Conservation (phyloP, 1,140 invertebrate genomes). For the Drosophila ogumai region DNA sequence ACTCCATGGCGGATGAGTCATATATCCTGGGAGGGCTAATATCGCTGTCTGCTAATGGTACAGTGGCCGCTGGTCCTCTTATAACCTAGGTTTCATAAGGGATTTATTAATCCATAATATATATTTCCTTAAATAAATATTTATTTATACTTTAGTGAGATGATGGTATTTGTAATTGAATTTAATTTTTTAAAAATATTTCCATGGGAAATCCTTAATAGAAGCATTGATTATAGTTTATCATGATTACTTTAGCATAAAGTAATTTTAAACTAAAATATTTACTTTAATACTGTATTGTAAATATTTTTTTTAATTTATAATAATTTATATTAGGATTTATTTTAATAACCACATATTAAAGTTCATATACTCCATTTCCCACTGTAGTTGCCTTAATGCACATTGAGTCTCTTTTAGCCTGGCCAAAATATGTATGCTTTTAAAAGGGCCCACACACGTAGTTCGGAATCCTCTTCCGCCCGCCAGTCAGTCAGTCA, state of each 20-base stretch:
- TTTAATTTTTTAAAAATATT: background rate
- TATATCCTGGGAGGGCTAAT: conserved; percentile 55
- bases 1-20: conserved; percentile 65
- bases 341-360: background rate
- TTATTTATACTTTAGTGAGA: background rate
- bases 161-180: background rate
- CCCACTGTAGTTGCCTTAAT: conserved; percentile 4
- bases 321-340: background rate
- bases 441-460: conserved; percentile 52
- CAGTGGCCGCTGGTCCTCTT: background rate
- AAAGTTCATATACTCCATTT: background rate
- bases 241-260: background rate
- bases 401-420: conserved; percentile 15
- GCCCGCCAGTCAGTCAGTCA: conserved; percentile 21
- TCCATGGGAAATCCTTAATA: background rate
- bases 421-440: conserved; percentile 10
- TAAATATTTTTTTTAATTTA: background rate
- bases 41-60: conserved; percentile 5
- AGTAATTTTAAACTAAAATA: background rate
- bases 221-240: background rate
- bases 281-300: no score
- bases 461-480: conserved; percentile 28
- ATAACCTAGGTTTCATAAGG: background rate
- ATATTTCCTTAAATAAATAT: background rate
- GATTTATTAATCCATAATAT: background rate